phyloP scores from a whole-genome alignment of 2,113 vertebrate species.

The Candoia aspera region DNA sequence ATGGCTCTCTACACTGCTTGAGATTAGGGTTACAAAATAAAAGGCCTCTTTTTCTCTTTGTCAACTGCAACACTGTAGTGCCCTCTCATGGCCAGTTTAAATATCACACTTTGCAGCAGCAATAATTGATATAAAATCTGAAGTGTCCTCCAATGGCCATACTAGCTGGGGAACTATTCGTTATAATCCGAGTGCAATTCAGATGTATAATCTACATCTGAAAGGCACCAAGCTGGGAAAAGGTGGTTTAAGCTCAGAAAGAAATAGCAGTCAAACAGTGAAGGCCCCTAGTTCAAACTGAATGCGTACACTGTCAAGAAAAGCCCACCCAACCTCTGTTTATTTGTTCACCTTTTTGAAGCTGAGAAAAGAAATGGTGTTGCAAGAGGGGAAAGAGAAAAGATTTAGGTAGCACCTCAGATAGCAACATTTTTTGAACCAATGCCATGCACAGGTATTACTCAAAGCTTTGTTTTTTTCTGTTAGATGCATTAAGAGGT shows the following conservation, averaged over 20 bases:
- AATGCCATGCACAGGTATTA: background rate
- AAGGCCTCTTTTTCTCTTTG: background rate
- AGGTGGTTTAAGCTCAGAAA: background rate
- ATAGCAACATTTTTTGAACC: background rate
- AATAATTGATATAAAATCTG: background rate
- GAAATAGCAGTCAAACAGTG: too few species aligned
- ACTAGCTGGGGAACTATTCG: background rate
- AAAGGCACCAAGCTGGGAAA: background rate
- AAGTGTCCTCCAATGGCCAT: background rate
- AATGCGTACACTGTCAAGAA: background rate
- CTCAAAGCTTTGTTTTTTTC: background rate
- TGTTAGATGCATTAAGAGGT: background rate
- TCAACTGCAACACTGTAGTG: background rate
- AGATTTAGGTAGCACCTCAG: background rate
- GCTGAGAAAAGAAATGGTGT: background rate
- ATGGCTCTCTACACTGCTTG: background rate
- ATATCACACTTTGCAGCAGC: background rate
- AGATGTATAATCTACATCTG: too few species aligned
- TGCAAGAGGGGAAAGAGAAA: background rate
- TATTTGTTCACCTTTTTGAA: background rate
- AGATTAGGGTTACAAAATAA: background rate
- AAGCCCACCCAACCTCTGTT: background rate
- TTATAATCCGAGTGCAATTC: background rate
- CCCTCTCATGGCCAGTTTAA: slow-evolving; percentile 24
- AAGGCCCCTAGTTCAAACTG: background rate